A percentile compares a stretch with the other conserved stretches of the same genome.
Evolutionary conservation across 2,797 vertebrate genomes (phyloP).

Genomic region (Notamacropus eugenii): DNA sequence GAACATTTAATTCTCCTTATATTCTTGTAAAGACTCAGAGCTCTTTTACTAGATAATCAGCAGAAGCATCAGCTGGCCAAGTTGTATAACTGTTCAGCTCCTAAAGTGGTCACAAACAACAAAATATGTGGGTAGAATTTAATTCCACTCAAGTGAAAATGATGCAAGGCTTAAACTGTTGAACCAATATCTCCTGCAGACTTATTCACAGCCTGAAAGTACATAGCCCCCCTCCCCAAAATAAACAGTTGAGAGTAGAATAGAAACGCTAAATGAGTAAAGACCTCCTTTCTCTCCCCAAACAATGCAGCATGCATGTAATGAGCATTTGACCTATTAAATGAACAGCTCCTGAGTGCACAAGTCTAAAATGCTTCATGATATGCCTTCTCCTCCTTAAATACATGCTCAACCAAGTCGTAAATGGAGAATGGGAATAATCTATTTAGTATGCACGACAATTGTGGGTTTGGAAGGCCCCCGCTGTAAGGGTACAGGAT

Average conservation of each 20-base stretch:
- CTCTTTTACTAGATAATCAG: not conserved
- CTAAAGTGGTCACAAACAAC: not conserved
- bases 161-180: not conserved
- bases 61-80: not conserved
- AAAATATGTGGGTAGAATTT: not conserved
- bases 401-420: not conserved
- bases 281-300: not conserved
- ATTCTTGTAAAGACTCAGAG: not conserved
- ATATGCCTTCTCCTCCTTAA: conserved; percentile 35
- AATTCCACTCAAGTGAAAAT: not conserved
- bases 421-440: conserved; percentile 23
- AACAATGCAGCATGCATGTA: not conserved
- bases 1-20: not conserved
- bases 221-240: not conserved
- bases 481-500: not conserved
- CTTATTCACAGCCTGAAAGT: not conserved
- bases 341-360: not conserved
- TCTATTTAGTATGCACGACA: conserved; percentile 17
- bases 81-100: not conserved
- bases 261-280: not conserved
- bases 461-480: not conserved
- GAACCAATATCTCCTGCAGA: not conserved
- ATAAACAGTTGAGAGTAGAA: not conserved
- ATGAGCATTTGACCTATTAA: conserved; percentile 37
- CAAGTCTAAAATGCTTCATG: not conserved